Base-by-base conservation (phyloP, 2,797 vertebrate genomes). In the Telmatherina bonti region DNA sequence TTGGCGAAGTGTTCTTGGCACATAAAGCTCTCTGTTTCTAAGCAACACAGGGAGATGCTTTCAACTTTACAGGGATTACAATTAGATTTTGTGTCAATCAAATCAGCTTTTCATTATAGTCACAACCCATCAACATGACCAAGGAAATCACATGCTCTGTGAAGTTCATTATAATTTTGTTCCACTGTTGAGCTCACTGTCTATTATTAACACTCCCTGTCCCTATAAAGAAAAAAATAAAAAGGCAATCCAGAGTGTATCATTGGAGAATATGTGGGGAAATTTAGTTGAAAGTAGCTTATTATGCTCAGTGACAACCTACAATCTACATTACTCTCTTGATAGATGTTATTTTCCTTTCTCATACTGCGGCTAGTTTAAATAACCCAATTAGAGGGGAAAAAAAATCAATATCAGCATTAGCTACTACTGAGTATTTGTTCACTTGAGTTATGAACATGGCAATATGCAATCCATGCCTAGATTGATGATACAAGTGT, bases 21-120 rank as follows among this genome's bases (percentile, higher is more conserved):
- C 63, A 35, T 59, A 53, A 58, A 72, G 70, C 63, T 36, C 5
- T 5, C 76, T 38, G 79, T 88, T 82, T 85, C 88, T 45, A 79
- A 62, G 88, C 87, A 89, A 88, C 84, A 59, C n/a, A 49, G 26
- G 45, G 58, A 75, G 63, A 67, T 1, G 11, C 38, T 55, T 76
- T 76, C 31, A 73, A 75, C 30, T 79, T 70, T 76, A 84, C 79
- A 75, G 26, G 31, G 36, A 76, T 79, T 75, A 31, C 81, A 81
- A 86, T 89, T 76, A 72, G 72, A 54, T 65, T 41, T 10, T 30
- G 18, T 72, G 85, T 85, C 89, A 86, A 49, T 91, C 89, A 88
- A 65, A 66, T 1, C 12, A 10, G 31, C 24, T 67, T 74, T 73
- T 76, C 38, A 72, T 76, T 68, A 41, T 47, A n/a, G 36, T 74